Conservation (phyloP, 2,888 invertebrate genomes). For the Ypsolopha scabrella region DNA sequence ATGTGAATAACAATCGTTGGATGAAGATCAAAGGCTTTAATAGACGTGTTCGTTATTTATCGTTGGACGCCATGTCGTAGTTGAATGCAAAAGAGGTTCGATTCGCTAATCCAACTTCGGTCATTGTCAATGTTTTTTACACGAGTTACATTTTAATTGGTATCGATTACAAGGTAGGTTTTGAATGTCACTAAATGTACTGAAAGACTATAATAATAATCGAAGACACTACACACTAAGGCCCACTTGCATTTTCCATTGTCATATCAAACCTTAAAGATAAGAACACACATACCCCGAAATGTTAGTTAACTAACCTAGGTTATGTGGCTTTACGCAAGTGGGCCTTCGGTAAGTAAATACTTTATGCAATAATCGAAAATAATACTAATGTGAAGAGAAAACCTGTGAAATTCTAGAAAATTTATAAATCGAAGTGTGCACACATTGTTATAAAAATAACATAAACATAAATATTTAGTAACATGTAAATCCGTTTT, state of each 20-base stretch:
- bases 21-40: constrained; percentile 63
- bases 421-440: no score
- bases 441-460: no score
- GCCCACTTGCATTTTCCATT: not conserved
- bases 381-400: no score
- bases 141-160: not conserved
- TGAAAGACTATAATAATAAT: not conserved
- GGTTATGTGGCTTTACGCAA: no score
- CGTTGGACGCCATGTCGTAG: constrained; percentile 38
- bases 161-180: not conserved
- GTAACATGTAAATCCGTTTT: not conserved
- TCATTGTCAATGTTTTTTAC: not conserved
- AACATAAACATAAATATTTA: not conserved
- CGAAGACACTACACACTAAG: not conserved
- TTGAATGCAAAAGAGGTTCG: constrained; percentile 20
- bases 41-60: constrained; percentile 66
- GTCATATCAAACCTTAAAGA: not conserved
- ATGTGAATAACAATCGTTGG: constrained; percentile 56
- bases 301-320: no score
- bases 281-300: not conserved
- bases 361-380: no score
- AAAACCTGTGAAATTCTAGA: no score
- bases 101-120: not conserved
- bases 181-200: no score
- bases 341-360: no score